Evolutionary conservation across 2,888 invertebrate species (phyloP), one percentile per base, ranked within the genome.

Genomic region (Tenthredo mesomela): DNA sequence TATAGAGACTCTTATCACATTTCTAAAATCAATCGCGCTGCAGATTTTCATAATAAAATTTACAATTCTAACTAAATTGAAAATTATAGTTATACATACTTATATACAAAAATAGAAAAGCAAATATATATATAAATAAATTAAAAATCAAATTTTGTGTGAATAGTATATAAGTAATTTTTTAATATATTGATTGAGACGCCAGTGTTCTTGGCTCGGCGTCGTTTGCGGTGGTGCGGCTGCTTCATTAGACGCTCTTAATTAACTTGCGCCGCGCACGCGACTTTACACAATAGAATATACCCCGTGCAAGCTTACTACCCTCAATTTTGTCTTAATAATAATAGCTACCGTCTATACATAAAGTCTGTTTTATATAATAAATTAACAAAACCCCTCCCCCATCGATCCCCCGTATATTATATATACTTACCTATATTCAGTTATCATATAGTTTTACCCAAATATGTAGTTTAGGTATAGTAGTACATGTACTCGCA

Each of bases 241-340:
- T 91, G 92, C 89, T 93, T 93, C 93, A 93, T 93, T 93, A 93
- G 92, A 93, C 91, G 91, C 91, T 92, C 92, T 93, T 93, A 93
- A 93, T 93, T 93, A 93, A 93, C 93, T 93, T 91, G 93, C 92
- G 92, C 90, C 89, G 91, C 90, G 90, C 93, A 92, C 92, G 92
- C 91, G 91, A 91, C 91, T 91, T 90, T 88, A 88, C 89, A 91
- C 91, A 91, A 91, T 91, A 89, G 90, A 88, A 89, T 89, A 89
- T 84, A 87, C 87, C 84, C 88, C 86, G 89, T 89, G 89, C 89
- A 88, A 89, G 89, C 89, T 90, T 88, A 77, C 77, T 80, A 80
- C 80, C 80, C 80, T 82, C 82, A 82, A 82, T 82, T 82, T 47
- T 29, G 50, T 82, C 65, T 82, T 82, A 82, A 47, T 80, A 80